Percentiles rank a stretch among this genome's conserved stretches.
Evolutionary conservation across 2,797 vertebrate genomes (phyloP).

Genomic region (Nyctibius grandis): DNA sequence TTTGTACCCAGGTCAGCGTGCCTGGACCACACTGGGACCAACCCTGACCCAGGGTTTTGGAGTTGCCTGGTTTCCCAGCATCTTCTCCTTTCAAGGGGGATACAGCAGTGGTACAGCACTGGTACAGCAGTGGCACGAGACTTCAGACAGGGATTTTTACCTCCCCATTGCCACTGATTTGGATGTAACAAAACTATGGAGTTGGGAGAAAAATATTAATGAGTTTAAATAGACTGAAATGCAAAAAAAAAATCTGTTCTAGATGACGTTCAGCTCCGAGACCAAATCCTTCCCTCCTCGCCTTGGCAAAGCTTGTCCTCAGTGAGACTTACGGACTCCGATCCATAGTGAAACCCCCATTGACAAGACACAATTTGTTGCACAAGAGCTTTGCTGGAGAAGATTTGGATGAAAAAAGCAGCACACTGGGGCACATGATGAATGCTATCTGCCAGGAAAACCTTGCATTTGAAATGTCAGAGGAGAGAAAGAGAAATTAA

Average conservation of each 20-base stretch:
- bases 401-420: not conserved
- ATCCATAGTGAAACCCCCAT: not conserved
- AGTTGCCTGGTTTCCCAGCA: not conserved
- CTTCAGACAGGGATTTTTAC: not conserved
- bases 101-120: fast-evolving
- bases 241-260: not conserved
- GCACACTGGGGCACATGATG: not conserved
- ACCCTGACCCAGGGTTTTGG: not conserved
- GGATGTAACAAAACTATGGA: not conserved
- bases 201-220: not conserved
- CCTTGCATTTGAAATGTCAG: not conserved
- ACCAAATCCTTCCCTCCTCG: not conserved
- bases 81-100: not conserved
- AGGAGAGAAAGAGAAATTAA: not conserved
- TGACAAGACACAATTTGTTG: not conserved
- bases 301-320: not conserved
- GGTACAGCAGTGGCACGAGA: fast-evolving
- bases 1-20: fast-evolving
- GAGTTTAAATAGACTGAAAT: not conserved
- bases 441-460: not conserved
- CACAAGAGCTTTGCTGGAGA: not conserved
- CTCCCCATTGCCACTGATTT: not conserved
- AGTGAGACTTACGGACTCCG: not conserved
- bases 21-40: not conserved
- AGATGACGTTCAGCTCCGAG: not conserved